Conservation (phyloP, 2,888 invertebrate species). For the Catocala sponsa region DNA sequence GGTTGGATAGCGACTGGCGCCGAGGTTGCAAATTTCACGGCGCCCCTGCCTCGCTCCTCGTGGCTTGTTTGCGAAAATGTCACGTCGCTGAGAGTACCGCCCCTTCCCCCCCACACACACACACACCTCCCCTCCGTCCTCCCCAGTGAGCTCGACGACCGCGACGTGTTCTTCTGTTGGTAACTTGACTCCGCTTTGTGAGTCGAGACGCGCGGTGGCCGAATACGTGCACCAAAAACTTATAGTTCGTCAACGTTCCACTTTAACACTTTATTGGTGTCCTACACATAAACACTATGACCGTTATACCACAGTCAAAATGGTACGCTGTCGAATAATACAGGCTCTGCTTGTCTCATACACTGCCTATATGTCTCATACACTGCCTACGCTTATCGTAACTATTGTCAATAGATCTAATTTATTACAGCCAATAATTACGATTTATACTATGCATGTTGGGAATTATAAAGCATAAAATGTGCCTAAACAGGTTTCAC, state of each 20-base stretch:
- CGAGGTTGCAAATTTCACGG: slow-evolving; percentile 71
- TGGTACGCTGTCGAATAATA: too few relatives aligned
- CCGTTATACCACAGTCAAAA: slow-evolving; percentile 25
- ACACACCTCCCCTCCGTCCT: slow-evolving; percentile 35
- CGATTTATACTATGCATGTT: too few relatives aligned
- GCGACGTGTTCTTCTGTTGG: slow-evolving; percentile 66
- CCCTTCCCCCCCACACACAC: slow-evolving; percentile 37
- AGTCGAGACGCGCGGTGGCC: slow-evolving; percentile 51
- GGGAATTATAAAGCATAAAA: too few relatives aligned
- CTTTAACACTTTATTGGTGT: slow-evolving; percentile 48
- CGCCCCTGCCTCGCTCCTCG: slow-evolving; percentile 63
- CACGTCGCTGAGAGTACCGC: slow-evolving; percentile 69
- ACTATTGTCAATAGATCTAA: background rate
- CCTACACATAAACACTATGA: slow-evolving; percentile 53
- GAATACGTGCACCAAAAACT: slow-evolving; percentile 62
- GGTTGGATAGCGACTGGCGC: slow-evolving; percentile 61
- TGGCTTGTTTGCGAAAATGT: slow-evolving; percentile 81
- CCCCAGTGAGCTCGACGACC: slow-evolving; percentile 53
- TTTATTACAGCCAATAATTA: background rate
- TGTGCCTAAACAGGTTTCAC: too few relatives aligned
- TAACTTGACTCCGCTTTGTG: slow-evolving; percentile 68
- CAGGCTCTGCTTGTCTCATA: background rate
- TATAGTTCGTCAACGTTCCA: slow-evolving; percentile 39
- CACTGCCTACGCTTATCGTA: slow-evolving; percentile 9
- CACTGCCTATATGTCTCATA: slow-evolving; percentile 32